phyloP scores from a whole-genome alignment of 1,140 invertebrate species.

The Hyles vespertilio region DNA sequence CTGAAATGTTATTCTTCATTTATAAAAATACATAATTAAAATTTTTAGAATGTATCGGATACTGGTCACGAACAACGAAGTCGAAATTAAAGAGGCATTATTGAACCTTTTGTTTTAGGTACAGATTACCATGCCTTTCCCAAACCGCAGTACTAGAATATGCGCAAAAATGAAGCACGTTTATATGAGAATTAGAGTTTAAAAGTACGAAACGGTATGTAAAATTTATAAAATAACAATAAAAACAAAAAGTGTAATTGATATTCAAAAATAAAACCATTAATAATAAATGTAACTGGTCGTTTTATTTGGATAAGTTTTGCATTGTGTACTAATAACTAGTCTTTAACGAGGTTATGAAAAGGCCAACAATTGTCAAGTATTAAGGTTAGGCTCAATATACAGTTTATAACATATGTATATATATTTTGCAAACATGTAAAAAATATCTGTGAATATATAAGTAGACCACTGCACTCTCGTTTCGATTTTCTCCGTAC shows the following conservation, averaged over 20 bases:
- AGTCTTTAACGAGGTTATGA: not conserved
- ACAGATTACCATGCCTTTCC: not conserved
- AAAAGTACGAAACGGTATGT: conserved; percentile 30
- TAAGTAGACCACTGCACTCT: no score
- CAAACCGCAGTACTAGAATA: not conserved
- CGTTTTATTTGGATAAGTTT: not conserved
- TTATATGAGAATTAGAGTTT: conserved; percentile 30
- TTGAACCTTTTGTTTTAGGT: conserved; percentile 1
- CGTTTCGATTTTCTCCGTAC: no score
- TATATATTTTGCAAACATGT: no score
- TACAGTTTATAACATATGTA: no score
- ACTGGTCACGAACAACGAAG: conserved; percentile 30
- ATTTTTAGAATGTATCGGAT: conserved; percentile 12
- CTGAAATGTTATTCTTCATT: conserved; percentile 60
- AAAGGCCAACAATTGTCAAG: not conserved
- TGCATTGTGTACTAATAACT: not conserved
- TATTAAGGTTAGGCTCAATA: no score
- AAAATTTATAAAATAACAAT: conserved; percentile 49
- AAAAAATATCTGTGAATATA: no score
- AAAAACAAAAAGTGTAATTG: conserved; percentile 52
- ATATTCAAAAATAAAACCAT: conserved; percentile 53
- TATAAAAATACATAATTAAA: conserved; percentile 19
- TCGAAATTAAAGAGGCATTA: conserved; percentile 15
- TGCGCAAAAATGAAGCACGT: conserved; percentile 23
- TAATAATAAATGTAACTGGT: conserved; percentile 57